Percentiles rank a stretch among this genome's conserved stretches.
Evolutionary conservation across 2,888 invertebrate species (phyloP).

Genomic region (Timema podura): DNA sequence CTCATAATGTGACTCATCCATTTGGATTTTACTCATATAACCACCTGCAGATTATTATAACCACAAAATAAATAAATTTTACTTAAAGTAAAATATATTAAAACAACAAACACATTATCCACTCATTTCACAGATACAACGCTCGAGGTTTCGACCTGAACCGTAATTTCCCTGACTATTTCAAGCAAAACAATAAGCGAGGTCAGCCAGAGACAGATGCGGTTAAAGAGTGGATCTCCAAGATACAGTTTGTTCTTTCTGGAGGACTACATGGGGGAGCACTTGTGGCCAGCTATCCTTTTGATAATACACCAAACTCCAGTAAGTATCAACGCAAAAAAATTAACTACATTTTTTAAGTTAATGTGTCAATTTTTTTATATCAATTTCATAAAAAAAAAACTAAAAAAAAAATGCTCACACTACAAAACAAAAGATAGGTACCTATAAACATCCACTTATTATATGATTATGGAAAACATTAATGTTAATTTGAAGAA

Average conservation of each 20-base stretch:
- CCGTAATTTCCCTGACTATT: conserved; percentile 94
- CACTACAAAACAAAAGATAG: background rate
- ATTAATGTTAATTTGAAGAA: conserved; percentile 5
- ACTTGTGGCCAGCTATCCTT: conserved; percentile 94
- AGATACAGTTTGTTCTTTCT: conserved; percentile 89
- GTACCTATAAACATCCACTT: background rate
- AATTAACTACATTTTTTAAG: background rate
- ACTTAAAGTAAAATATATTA: too few species aligned
- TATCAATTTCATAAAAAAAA: background rate
- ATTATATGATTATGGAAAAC: background rate
- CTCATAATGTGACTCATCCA: too few species aligned
- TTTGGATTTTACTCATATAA: too few species aligned
- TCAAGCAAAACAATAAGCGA: conserved; percentile 76
- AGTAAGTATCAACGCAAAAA: conserved; percentile 61
- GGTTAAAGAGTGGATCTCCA: conserved; percentile 89
- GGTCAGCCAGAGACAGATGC: conserved; percentile 94
- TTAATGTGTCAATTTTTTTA: background rate
- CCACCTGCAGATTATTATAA: too few species aligned
- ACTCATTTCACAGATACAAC: conserved; percentile 61
- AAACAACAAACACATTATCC: too few species aligned
- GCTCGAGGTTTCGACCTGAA: conserved; percentile 87
- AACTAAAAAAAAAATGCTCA: background rate
- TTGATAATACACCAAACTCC: conserved; percentile 91
- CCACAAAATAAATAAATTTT: too few species aligned
- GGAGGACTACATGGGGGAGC: conserved; percentile 94